Conservation (phyloP, 2,797 vertebrate genomes). For the Typhlichthys eigenmanni region DNA sequence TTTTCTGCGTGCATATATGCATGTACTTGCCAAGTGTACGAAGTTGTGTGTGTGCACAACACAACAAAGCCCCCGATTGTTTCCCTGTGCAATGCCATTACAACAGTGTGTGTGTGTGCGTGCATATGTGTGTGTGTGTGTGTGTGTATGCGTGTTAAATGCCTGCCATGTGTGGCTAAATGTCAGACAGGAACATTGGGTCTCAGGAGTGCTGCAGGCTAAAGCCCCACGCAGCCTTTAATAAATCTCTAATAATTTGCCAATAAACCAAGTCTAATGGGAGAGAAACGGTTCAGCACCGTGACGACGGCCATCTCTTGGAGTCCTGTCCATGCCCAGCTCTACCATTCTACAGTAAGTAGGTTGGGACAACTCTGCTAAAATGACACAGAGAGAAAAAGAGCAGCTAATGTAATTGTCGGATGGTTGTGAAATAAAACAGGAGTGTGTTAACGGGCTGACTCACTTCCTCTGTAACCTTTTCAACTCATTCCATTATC, state of each 20-base stretch:
- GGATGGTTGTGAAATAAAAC: constrained; percentile 7
- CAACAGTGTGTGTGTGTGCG: constrained; percentile 17
- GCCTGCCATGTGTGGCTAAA: constrained; percentile 56
- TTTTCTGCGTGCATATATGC: background rate
- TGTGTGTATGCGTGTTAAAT: constrained; percentile 25
- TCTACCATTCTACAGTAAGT: constrained; percentile 17
- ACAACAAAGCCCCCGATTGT: constrained; percentile 13
- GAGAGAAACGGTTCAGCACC: constrained; percentile 18
- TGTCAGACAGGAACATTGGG: constrained; percentile 65
- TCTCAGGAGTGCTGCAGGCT: constrained; percentile 62
- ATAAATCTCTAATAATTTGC: constrained; percentile 6
- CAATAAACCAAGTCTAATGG: constrained; percentile 58
- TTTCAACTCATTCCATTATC: constrained; percentile 46
- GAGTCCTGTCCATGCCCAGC: constrained; percentile 23
- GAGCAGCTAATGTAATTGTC: background rate
- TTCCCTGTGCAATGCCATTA: constrained; percentile 27
- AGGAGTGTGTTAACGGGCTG: constrained; percentile 22
- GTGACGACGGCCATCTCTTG: background rate
- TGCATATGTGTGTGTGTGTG: background rate
- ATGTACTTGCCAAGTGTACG: background rate
- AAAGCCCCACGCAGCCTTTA: constrained; percentile 54
- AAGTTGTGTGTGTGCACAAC: constrained; percentile 35
- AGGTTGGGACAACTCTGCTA: constrained; percentile 41
- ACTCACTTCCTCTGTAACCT: constrained; percentile 47
- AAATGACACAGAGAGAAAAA: constrained; percentile 18